Base-by-base conservation (phyloP, 2,888 invertebrate genomes). In the Zaprionus bogoriensis region DNA sequence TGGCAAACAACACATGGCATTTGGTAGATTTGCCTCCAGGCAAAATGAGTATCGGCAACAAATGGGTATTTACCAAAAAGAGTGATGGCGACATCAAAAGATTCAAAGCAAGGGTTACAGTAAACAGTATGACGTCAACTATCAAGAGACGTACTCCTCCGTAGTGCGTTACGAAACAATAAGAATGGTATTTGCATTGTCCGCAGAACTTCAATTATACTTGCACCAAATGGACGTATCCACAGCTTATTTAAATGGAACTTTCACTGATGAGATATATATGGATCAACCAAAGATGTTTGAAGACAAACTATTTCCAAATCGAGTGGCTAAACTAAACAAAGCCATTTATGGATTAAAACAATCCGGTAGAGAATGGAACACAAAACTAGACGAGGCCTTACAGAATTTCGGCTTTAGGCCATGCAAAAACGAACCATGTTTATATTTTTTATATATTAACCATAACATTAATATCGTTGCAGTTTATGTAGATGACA, bases 321-420 rank as follows among this genome's bases (percentile, higher is more conserved):
- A 69, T 12, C 45, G 51, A 6, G 71, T 77, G 0, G 44, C 74
- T 20, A 70, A 59, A 32, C 50, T 79, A 6, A 51, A 63, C 3
- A 79, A 74, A 42, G 64, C 73, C 1, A 41, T 44, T 14, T 44
- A 27, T 4, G 39, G 28, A 2, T 22, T 51, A n/a, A 41, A 28
- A 22, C 52, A 52, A 14, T 32, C 30, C n/a, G 52, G 42, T n/a
- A 41, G 42, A 12, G 42, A 30, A 23, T 52, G 52, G 42, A 42
- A 52, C 7, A 7, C n/a, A 2, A 52, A 52, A 30, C 10, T 42
- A 28, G 32, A 53, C n/a, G n/a, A n/a, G n/a, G n/a, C n/a, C n/a
- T n/a, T n/a, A n/a, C n/a, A n/a, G n/a, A n/a, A n/a, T n/a, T 19
- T 17, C 7, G 9, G 59, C n/a, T 78, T 74, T 54, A 42, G 6